These are phyloP conservation scores for Lordiphosa clarofinis DNA, from an alignment of 1,140 invertebrate species.

Conservation along the genomic window DNA sequence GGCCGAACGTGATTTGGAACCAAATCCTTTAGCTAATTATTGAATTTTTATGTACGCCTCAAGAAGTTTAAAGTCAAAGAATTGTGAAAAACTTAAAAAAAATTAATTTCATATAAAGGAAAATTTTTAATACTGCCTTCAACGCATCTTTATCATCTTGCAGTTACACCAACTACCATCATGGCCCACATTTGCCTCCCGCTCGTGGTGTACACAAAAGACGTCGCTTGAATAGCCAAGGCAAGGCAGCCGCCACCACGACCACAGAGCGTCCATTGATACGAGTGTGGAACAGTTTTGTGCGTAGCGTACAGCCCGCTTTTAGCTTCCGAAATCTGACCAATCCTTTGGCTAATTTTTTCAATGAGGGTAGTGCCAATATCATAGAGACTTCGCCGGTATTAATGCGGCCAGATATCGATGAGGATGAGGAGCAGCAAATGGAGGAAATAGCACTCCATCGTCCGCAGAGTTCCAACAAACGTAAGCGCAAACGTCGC, in stretches of 20 bases:
- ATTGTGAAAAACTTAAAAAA: no score
- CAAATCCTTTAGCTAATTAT: no score
- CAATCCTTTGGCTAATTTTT: conserved; percentile 63
- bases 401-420: conserved; percentile 22
- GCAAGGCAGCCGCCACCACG: conserved; percentile 30
- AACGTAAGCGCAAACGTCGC: conserved; percentile 57
- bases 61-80: no score
- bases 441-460: conserved; percentile 9
- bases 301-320: conserved; percentile 60
- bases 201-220: conserved; percentile 29
- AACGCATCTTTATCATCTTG: not conserved
- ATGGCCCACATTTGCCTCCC: conserved; percentile 15
- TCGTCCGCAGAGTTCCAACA: conserved; percentile 27
- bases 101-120: no score
- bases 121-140: no score
- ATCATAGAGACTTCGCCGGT: conserved; percentile 62
- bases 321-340: conserved; percentile 63
- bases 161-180: conserved; percentile 10
- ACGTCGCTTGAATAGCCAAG: conserved; percentile 17
- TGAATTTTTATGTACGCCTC: no score
- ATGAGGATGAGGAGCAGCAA: conserved; percentile 20
- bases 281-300: conserved; percentile 64
- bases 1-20: no score
- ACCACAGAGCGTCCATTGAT: conserved; percentile 62
- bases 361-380: conserved; percentile 60